Percentiles rank a stretch among this genome's conserved stretches.
phyloP scores from a whole-genome alignment of 2,797 vertebrate species.

The Anguilla anguilla region DNA sequence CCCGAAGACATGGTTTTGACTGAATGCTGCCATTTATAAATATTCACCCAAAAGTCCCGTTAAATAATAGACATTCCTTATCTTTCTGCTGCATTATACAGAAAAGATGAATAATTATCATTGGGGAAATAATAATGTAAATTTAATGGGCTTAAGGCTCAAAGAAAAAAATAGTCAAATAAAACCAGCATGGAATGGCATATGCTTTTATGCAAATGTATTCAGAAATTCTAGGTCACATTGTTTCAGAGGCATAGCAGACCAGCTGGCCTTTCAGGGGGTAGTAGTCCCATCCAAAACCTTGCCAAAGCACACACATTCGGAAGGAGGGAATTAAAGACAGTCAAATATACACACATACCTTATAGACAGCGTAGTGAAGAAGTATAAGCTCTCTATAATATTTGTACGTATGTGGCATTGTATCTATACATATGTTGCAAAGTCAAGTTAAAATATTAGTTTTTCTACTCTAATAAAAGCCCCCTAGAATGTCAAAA shows the following conservation, averaged over 20 bases:
- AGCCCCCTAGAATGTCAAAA: no score
- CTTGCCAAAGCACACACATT: neutral
- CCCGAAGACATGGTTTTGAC: no score
- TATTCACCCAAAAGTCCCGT: neutral
- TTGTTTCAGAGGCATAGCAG: neutral
- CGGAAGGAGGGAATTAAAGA: neutral
- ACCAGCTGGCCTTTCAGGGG: neutral
- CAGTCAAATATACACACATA: neutral
- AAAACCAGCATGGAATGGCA: neutral
- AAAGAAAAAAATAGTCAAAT: neutral
- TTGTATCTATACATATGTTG: no score
- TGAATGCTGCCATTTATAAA: neutral
- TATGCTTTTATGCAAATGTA: constrained; percentile 4
- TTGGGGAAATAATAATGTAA: neutral
- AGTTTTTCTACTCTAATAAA: no score
- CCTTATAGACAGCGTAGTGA: no score
- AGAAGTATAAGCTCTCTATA: no score
- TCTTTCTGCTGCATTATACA: neutral
- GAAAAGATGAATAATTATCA: neutral
- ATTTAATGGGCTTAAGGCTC: neutral
- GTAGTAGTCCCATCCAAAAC: neutral
- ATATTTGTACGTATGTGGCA: no score
- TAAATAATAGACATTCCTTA: neutral
- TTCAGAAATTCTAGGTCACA: constrained; percentile 5
- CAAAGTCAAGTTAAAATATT: no score